Percentiles rank a stretch among this genome's conserved stretches.
phyloP scores from a whole-genome alignment of 2,113 vertebrate genomes.

The Ailuropoda melanoleuca region DNA sequence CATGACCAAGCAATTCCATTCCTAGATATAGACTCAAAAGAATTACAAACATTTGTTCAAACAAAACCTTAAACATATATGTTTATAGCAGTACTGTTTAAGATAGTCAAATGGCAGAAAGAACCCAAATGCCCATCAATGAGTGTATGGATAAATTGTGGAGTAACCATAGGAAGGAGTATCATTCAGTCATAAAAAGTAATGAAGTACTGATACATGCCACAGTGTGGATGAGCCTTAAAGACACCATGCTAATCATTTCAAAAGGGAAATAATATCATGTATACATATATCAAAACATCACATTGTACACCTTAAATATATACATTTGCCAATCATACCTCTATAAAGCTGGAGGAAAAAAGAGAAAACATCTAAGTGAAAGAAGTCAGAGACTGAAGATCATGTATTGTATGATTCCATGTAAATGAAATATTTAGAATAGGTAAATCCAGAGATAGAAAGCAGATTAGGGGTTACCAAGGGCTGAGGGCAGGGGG shows the following conservation, averaged over 20 bases:
- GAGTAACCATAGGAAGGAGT: not conserved
- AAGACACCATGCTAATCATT: not conserved
- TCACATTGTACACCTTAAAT: not conserved
- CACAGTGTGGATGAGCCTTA: not conserved
- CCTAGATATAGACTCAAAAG: not conserved
- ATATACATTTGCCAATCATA: not conserved
- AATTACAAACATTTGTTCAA: not conserved
- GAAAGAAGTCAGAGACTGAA: slow-evolving; percentile 1
- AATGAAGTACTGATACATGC: not conserved
- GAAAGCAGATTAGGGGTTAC: not conserved
- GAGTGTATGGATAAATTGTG: not conserved
- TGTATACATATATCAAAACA: not conserved
- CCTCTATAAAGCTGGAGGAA: not conserved
- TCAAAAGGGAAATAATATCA: not conserved
- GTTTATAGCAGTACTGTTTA: not conserved
- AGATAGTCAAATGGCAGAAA: not conserved
- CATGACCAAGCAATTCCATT: not conserved
- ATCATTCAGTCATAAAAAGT: not conserved
- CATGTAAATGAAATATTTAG: not conserved
- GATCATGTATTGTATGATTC: not conserved
- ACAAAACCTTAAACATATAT: slow-evolving; percentile 10
- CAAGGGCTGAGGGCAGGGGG: not conserved
- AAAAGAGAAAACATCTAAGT: not conserved
- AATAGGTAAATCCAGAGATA: not conserved
- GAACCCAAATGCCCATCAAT: not conserved